Percentiles rank a stretch among this genome's conserved stretches.
Evolutionary conservation across 2,797 vertebrate species (phyloP).

Genomic region (Neostethus bicornis): DNA sequence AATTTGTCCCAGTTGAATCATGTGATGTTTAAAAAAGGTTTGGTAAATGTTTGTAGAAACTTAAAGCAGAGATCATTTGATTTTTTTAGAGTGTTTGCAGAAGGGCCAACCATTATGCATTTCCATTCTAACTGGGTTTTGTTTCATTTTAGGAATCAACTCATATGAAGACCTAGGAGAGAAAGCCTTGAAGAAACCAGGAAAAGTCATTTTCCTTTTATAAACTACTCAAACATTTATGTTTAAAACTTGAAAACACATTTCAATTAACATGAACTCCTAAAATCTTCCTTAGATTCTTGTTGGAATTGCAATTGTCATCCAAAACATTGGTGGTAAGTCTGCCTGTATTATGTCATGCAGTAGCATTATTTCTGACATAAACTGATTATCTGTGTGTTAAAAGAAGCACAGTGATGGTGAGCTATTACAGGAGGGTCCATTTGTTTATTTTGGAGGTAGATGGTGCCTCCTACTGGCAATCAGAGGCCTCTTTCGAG

Average conservation of each 20-base stretch:
- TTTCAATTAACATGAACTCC: conserved; percentile 25
- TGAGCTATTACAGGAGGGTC: conserved; percentile 27
- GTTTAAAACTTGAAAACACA: conserved; percentile 14
- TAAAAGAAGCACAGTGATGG: conserved; percentile 18
- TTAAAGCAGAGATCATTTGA: conserved; percentile 11
- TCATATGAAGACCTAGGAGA: conserved; percentile 92
- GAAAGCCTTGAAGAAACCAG: conserved; percentile 85
- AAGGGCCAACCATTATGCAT: too few species aligned
- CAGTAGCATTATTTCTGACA: conserved; percentile 43
- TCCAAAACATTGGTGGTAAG: conserved; percentile 97
- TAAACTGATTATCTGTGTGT: conserved; percentile 41
- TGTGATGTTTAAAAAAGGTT: conserved; percentile 8
- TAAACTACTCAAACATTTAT: conserved; percentile 13
- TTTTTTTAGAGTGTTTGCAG: not conserved
- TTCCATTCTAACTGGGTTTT: not conserved
- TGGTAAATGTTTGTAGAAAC: not conserved
- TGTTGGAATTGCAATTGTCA: conserved; percentile 88
- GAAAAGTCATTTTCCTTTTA: conserved; percentile 81
- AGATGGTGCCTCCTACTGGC: conserved; percentile 67
- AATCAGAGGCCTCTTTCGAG: not conserved
- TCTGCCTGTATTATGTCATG: conserved; percentile 13
- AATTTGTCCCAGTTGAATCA: conserved; percentile 11
- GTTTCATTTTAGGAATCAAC: conserved; percentile 81
- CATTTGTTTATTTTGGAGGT: conserved; percentile 42
- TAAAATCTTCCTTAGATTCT: conserved; percentile 80